phyloP scores from a whole-genome alignment of 2,888 invertebrate species.

The Ophion ventricosus region DNA sequence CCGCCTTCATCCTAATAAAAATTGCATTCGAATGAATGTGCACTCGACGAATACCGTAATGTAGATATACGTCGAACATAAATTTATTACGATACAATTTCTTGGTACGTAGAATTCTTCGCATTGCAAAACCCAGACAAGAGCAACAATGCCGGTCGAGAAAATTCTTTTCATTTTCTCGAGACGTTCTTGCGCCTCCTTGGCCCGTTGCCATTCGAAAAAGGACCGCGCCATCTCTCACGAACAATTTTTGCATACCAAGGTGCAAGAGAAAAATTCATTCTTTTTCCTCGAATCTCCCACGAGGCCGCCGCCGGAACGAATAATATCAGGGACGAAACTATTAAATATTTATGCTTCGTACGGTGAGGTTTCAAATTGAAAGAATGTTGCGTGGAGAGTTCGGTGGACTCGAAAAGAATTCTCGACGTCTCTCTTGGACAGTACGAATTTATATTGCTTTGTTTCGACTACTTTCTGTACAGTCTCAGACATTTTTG shows the following conservation, averaged over 20 bases:
- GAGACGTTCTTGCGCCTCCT: neutral
- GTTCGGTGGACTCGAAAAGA: neutral
- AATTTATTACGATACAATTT: neutral
- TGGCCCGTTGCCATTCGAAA: neutral
- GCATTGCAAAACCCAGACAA: constrained; percentile 6
- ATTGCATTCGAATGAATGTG: neutral
- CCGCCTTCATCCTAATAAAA: neutral
- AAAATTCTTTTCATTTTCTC: constrained; percentile 14
- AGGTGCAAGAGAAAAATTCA: neutral
- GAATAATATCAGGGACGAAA: constrained; percentile 7
- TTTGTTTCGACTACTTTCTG: neutral
- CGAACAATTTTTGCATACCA: constrained; percentile 5
- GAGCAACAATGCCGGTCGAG: neutral
- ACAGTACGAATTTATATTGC: neutral
- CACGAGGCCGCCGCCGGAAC: constrained; percentile 20
- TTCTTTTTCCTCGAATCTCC: neutral
- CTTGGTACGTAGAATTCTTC: constrained; percentile 6
- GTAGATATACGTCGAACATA: constrained; percentile 3
- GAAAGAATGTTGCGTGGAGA: constrained; percentile 9
- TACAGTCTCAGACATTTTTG: neutral
- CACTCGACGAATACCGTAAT: neutral
- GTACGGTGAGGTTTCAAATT: constrained; percentile 33
- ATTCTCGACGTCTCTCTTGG: neutral
- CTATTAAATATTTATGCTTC: constrained; percentile 25
- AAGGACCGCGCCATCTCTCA: neutral